A percentile compares a stretch with the other conserved stretches of the same genome.
Evolutionary conservation across 30 jellyfish, hydroid and myxozoan genomes (phyloP).

Genomic region (Sanderia malayensis): DNA sequence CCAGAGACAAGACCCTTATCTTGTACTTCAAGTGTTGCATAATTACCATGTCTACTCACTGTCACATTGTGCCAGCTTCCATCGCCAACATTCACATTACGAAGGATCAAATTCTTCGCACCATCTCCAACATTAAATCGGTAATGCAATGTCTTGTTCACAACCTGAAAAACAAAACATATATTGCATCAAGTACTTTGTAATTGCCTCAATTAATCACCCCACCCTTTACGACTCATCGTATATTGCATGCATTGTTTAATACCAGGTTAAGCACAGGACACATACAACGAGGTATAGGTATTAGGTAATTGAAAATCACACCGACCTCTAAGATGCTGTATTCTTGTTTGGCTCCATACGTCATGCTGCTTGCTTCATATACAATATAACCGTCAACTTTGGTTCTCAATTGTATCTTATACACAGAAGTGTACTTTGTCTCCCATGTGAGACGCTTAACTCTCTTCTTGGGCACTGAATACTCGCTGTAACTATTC

Average conservation of each 20-base stretch:
- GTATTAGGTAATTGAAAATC: no score
- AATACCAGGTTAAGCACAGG: no score
- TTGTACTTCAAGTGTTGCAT: constrained; percentile 73
- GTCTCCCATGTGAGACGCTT: constrained; percentile 63
- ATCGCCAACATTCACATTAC: constrained; percentile 73
- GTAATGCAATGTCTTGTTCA: constrained; percentile 67
- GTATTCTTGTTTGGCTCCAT: constrained; percentile 61
- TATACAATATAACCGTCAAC: constrained; percentile 76
- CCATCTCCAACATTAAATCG: constrained; percentile 95
- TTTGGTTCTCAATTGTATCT: constrained; percentile 77
- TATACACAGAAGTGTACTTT: constrained; percentile 65
- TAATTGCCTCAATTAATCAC: no score
- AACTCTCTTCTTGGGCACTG: constrained; percentile 38
- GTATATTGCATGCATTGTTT: no score
- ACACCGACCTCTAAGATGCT: constrained; percentile 84
- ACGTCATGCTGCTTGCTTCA: constrained; percentile 67
- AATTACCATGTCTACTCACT: constrained; percentile 72
- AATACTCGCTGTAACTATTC: constrained; percentile 82
- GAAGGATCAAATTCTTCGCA: constrained; percentile 48
- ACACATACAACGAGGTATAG: no score
- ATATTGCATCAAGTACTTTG: no score
- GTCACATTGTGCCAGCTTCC: constrained; percentile 88
- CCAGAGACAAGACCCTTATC: constrained; percentile 77
- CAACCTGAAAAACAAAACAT: constrained; percentile 56
- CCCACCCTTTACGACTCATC: no score